These are phyloP conservation scores for Phymorhynchus buccinoides DNA, from an alignment of 1,140 invertebrate genomes.

Conservation along the genomic window DNA sequence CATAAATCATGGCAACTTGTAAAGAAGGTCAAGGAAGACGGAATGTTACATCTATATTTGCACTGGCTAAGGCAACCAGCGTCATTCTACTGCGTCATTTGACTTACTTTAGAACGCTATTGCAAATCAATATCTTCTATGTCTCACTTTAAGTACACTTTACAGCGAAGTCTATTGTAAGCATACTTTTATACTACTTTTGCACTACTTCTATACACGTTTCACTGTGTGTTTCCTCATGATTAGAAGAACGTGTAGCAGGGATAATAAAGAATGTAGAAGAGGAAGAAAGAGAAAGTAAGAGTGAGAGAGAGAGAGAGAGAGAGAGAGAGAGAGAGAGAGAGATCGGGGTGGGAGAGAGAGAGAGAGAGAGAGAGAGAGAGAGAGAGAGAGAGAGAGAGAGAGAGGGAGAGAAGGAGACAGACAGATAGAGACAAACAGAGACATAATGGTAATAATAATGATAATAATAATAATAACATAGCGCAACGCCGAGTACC, in stretches of 20 bases:
- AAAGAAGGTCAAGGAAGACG: too few species aligned
- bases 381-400: constrained; percentile 11
- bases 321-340: background rate
- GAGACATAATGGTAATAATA: background rate
- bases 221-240: background rate
- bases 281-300: background rate
- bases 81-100: too few species aligned
- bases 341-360: background rate
- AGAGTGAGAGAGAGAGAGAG: background rate
- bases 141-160: too few species aligned
- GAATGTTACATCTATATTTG: too few species aligned
- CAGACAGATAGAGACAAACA: background rate
- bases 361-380: background rate
- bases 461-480: background rate
- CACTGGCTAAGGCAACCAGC: too few species aligned
- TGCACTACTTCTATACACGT: background rate
- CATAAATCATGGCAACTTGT: too few species aligned
- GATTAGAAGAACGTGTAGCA: background rate
- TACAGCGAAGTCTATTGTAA: background rate
- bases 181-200: background rate
- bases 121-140: too few species aligned
- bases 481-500: too few species aligned
- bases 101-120: too few species aligned
- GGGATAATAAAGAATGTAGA: background rate
- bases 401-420: constrained; percentile 19